These are phyloP conservation scores for Schizothorax lantsangensis DNA, from an alignment of 2,797 vertebrate genomes.

Conservation along the genomic window DNA sequence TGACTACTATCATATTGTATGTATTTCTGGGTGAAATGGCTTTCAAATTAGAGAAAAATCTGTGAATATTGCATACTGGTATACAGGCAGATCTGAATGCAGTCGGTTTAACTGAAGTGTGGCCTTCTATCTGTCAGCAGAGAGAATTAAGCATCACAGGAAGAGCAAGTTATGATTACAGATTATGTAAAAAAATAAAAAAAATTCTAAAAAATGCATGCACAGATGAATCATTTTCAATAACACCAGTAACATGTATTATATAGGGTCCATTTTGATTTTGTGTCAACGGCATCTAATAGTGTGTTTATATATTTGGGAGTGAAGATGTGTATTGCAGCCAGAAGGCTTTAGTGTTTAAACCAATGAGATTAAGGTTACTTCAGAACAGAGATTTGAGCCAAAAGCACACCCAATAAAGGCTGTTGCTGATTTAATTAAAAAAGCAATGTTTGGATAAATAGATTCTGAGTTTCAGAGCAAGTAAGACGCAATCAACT, in stretches of 20 bases:
- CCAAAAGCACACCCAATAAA: slow-evolving; percentile 2
- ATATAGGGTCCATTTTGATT: neutral
- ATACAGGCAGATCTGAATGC: neutral
- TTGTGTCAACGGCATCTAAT: neutral
- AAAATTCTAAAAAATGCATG: neutral
- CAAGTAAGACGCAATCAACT: neutral
- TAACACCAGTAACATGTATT: neutral
- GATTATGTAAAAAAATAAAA: neutral
- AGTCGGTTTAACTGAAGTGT: neutral
- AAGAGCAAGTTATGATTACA: neutral
- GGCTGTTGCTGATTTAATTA: neutral
- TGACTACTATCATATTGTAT: neutral
- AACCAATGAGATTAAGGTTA: slow-evolving; percentile 78
- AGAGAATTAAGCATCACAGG: neutral
- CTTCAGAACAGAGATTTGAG: slow-evolving; percentile 66
- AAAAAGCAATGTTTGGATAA: neutral
- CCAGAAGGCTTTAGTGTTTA: slow-evolving; percentile 74
- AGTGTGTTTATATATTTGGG: slow-evolving; percentile 1
- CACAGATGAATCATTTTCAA: neutral
- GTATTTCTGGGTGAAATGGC: neutral
- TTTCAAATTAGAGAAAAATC: neutral
- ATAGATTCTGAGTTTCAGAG: neutral
- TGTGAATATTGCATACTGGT: neutral
- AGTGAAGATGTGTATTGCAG: slow-evolving; percentile 31
- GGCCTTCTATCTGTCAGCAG: neutral